Percentiles rank a stretch among this genome's conserved stretches.
phyloP scores from a whole-genome alignment of 2,888 invertebrate species.

The Ormyrus nitidulus region DNA sequence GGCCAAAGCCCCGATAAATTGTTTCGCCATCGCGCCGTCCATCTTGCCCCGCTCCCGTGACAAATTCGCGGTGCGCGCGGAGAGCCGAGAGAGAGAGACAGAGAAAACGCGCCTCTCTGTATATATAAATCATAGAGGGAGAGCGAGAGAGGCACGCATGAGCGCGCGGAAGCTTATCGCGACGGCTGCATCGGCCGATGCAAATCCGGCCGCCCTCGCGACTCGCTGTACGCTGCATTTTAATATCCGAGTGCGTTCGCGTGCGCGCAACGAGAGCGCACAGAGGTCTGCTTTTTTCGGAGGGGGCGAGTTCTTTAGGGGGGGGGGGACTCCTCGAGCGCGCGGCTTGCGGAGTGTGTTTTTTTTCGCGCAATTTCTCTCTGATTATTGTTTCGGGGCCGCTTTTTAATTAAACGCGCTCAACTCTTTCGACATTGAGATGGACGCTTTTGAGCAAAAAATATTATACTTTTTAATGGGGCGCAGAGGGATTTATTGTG shows the following conservation, averaged over 20 bases:
- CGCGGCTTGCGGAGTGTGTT: no score
- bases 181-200: slow-evolving; percentile 11
- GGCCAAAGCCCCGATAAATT: slow-evolving; percentile 47
- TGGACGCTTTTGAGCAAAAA: no score
- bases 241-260: slow-evolving; percentile 20
- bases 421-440: no score
- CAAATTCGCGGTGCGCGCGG: slow-evolving; percentile 37
- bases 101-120: not conserved
- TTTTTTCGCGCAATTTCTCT: no score
- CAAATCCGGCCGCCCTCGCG: slow-evolving; percentile 20
- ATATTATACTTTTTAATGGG: no score
- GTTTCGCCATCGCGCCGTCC: slow-evolving; percentile 44
- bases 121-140: slow-evolving; percentile 44
- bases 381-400: no score
- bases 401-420: no score
- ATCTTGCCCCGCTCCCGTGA: slow-evolving; percentile 46
- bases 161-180: slow-evolving; percentile 45
- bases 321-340: no score
- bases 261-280: not conserved
- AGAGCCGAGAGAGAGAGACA: not conserved
- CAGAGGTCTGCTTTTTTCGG: no score
- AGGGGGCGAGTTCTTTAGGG: no score
- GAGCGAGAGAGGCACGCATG: not conserved
- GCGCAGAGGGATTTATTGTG: no score
- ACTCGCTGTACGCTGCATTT: slow-evolving; percentile 20